These are phyloP conservation scores for Esox lucius DNA, from an alignment of 2,797 vertebrate species.

Conservation along the genomic window DNA sequence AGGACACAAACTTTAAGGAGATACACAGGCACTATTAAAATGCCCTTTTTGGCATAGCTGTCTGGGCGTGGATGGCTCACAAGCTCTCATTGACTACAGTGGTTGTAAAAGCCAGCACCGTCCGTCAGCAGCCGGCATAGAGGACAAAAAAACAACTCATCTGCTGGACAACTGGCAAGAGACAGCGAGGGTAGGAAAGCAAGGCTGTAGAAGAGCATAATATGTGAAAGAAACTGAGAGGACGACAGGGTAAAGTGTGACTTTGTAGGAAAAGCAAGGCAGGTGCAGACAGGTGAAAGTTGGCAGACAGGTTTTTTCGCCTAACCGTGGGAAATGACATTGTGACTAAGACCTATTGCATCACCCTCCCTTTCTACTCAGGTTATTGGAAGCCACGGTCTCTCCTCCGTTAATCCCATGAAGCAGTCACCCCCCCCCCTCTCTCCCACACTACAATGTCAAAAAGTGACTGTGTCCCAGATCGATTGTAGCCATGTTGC, in stretches of 20 bases:
- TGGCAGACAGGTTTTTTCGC: slow-evolving; percentile 59
- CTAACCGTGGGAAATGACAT: slow-evolving; percentile 64
- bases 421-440: not conserved
- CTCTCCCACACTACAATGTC: slow-evolving; percentile 1
- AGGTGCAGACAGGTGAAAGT: slow-evolving; percentile 50
- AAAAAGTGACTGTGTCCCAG: not conserved
- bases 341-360: slow-evolving; percentile 32
- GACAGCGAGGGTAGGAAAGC: not conserved
- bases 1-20: not conserved
- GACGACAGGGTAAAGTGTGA: slow-evolving; percentile 16
- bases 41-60: not conserved
- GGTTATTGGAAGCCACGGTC: not conserved
- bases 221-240: slow-evolving; percentile 14
- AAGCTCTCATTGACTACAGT: not conserved
- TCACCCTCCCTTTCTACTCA: not conserved
- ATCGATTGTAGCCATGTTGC: not conserved
- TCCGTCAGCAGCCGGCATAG: not conserved
- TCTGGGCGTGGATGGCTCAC: not conserved
- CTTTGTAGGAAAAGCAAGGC: slow-evolving; percentile 40
- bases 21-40: not conserved
- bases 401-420: not conserved
- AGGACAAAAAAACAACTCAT: not conserved
- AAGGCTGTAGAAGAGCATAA: not conserved
- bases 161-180: not conserved
- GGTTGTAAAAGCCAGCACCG: not conserved